Base-by-base conservation (phyloP, 2,113 vertebrate species). In the Acanthisitta chloris region DNA sequence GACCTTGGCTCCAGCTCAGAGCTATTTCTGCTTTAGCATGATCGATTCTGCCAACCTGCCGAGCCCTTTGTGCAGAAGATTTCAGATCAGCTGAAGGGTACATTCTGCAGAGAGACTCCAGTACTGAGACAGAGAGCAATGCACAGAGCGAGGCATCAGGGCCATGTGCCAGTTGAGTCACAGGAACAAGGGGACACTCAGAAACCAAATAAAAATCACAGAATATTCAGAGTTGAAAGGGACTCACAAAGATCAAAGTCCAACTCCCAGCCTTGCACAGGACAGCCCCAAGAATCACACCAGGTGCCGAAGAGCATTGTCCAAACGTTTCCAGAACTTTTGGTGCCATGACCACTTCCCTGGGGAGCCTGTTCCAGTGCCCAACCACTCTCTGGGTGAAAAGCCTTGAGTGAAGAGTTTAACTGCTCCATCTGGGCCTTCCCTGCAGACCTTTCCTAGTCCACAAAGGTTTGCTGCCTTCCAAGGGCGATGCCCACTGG, bases 1-100 rank as follows among this genome's bases (percentile, higher is more conserved):
- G 91, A 82, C 92, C 73, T 88, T 94, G 88, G 82, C 89, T 89
- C 33, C 70, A 76, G 55, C 12, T 2, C 52, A 83, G 74, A 85
- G 57, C 80, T 96, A 88, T 93, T 95, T 95, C 88, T 96, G 79
- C 90, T 46, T 81, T 88, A 59, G 71, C 25, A 21, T 72, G 81
- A 90, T 95, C 40, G 3, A 94, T 94, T 76, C 72, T 77, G 61
- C 90, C 87, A 57, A 28, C 52, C 54, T 71, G 33, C 28, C 42
- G 36, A 46, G 4, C 18, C 51, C 70, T 86, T 65, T 51, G 46
- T 85, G 91, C 64, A 86, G 64, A 52, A 64, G 49, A 78, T 43
- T 61, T 64, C 7, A 0, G 81, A 80, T 33, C 21, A 10, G 71
- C 71, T 38, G 26, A 80, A 92, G 87, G 67, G 21, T 25, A 88